A percentile compares a stretch with the other conserved stretches of the same genome.
Conservation (phyloP, 1,140 invertebrate species). For the Kradibia gibbosae region DNA sequence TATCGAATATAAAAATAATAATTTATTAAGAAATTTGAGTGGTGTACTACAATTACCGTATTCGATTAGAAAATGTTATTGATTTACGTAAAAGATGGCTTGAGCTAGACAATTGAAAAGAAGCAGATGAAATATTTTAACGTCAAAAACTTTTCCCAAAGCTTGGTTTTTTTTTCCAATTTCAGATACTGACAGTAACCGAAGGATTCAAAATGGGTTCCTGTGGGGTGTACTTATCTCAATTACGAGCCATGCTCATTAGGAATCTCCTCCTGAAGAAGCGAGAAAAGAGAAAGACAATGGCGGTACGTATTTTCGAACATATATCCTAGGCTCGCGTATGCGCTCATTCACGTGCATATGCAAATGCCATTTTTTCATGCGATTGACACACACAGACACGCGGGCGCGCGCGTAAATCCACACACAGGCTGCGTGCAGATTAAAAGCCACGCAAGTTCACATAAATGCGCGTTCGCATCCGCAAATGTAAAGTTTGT, state of each 20-base stretch:
- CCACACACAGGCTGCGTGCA: too few species aligned
- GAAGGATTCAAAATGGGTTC: slow-evolving; percentile 64
- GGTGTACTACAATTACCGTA: too few species aligned
- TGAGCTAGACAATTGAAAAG: background rate
- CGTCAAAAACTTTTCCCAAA: slow-evolving; percentile 21
- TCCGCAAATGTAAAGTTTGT: too few species aligned
- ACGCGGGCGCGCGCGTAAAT: too few species aligned
- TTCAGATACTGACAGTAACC: slow-evolving; percentile 62
- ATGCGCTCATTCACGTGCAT: slow-evolving; percentile 35
- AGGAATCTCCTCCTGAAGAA: slow-evolving; percentile 82
- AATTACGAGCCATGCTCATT: slow-evolving; percentile 80
- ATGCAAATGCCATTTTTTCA: background rate
- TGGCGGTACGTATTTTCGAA: slow-evolving; percentile 74
- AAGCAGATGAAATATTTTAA: background rate
- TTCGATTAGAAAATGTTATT: too few species aligned
- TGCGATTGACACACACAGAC: too few species aligned
- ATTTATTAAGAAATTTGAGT: too few species aligned
- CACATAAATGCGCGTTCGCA: too few species aligned
- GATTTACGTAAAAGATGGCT: background rate
- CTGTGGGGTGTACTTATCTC: slow-evolving; percentile 72
- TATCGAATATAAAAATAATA: too few species aligned
- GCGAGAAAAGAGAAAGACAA: slow-evolving; percentile 81
- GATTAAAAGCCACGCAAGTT: too few species aligned
- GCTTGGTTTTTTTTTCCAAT: slow-evolving; percentile 47
- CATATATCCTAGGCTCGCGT: slow-evolving; percentile 39